Conservation (phyloP, 2,113 vertebrate genomes). For the Catharus bicknelli region DNA sequence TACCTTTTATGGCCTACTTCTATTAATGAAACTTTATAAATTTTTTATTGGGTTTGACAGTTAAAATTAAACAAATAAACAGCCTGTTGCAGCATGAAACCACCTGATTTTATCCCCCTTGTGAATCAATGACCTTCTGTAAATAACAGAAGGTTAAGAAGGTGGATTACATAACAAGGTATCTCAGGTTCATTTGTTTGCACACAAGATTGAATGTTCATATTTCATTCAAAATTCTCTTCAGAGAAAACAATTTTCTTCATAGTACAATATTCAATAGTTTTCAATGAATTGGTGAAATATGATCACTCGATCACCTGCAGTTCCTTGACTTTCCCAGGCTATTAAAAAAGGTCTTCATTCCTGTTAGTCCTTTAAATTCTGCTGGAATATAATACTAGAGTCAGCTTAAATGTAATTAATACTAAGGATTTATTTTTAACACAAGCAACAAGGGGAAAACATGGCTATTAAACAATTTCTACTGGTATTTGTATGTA, state of each 20-base stretch:
- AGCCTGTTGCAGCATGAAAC: background rate
- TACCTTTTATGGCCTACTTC: background rate
- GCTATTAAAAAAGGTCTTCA: slow-evolving; percentile 55
- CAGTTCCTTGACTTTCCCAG: slow-evolving; percentile 73
- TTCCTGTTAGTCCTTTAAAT: slow-evolving; percentile 67
- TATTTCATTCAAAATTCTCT: slow-evolving; percentile 67
- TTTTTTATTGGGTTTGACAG: slow-evolving; percentile 29
- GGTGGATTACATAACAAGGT: background rate
- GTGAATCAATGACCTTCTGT: background rate
- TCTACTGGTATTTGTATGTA: background rate
- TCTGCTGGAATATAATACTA: slow-evolving; percentile 67
- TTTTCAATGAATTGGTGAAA: slow-evolving; percentile 64
- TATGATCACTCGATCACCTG: slow-evolving; percentile 72
- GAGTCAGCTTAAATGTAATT: slow-evolving; percentile 74
- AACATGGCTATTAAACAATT: background rate
- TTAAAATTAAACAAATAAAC: slow-evolving; percentile 46
- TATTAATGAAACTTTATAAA: slow-evolving; percentile 42
- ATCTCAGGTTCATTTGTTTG: slow-evolving; percentile 21
- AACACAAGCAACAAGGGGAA: slow-evolving; percentile 20
- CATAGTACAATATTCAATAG: slow-evolving; percentile 49
- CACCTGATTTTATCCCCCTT: background rate
- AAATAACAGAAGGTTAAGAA: slow-evolving; percentile 19
- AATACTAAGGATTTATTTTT: slow-evolving; percentile 70
- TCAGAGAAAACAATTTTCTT: slow-evolving; percentile 60
- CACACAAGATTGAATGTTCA: slow-evolving; percentile 40